phyloP scores from a whole-genome alignment of 2,797 vertebrate species.

The Urocyon cinereoargenteus region DNA sequence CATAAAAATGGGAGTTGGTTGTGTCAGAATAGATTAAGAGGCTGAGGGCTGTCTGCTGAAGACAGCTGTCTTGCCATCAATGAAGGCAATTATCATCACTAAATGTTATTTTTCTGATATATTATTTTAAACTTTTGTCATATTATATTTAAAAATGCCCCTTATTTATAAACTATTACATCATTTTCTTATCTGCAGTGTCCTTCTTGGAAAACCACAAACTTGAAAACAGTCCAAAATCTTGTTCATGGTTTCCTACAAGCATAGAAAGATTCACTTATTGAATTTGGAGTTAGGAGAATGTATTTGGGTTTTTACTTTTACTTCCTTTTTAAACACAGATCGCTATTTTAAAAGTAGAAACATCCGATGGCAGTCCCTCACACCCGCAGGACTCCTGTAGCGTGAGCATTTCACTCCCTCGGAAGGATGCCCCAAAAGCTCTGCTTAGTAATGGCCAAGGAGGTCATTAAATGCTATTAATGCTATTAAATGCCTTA shows the following conservation, averaged over 20 bases:
- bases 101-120: slow-evolving; percentile 68
- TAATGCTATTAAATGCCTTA: not conserved
- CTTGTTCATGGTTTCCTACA: slow-evolving; percentile 47
- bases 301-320: slow-evolving; percentile 57
- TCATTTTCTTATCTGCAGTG: slow-evolving; percentile 77
- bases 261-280: slow-evolving; percentile 63
- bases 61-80: slow-evolving; percentile 64
- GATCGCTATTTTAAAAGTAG: slow-evolving; percentile 36
- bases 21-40: slow-evolving; percentile 66
- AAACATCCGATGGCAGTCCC: slow-evolving; percentile 76
- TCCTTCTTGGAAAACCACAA: slow-evolving; percentile 76
- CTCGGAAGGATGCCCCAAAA: not conserved
- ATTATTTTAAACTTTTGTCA: slow-evolving; percentile 31
- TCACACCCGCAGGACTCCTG: slow-evolving; percentile 48
- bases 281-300: slow-evolving; percentile 24
- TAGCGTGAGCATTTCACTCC: not conserved
- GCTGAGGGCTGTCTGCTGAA: slow-evolving; percentile 71
- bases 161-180: slow-evolving; percentile 54
- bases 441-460: not conserved
- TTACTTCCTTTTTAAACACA: slow-evolving; percentile 70
- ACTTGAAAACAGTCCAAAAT: slow-evolving; percentile 69
- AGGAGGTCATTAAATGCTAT: no score
- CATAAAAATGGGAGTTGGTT: slow-evolving; percentile 78
- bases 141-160: slow-evolving; percentile 31
- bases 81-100: slow-evolving; percentile 13